Base-by-base conservation (phyloP, 2,113 vertebrate species). In the Dipodomys spectabilis region DNA sequence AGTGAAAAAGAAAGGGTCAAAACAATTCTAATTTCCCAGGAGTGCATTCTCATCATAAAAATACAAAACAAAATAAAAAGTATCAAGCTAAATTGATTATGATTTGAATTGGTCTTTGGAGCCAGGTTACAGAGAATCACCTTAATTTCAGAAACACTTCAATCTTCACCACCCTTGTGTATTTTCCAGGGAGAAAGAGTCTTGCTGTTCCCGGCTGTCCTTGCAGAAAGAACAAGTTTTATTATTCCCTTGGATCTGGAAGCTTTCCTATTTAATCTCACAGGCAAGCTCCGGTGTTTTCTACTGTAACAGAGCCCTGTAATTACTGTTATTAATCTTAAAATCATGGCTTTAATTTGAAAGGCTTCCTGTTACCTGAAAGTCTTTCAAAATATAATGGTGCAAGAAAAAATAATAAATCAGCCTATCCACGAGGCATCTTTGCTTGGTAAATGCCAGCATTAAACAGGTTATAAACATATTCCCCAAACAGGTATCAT, bases 271-370 rank as follows among this genome's bases (percentile, higher is more conserved):
- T 79, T 73, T 30, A 88, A 72, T 88, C 80, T 94, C 68, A 68
- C 10, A 93, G 13, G 39, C 53, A 86, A 95, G 35, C 30, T 74
- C 67, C 11, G 80, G 82, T n/a, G 49, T 57, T 89, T 91, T 82
- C 65, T 86, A 32, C 71, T 90, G 68, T 19, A 88, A 83, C 22
- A 78, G 35, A 72, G 35, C 35, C 30, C 20, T 86, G 57, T 95
- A 95, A 96, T 94, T 94, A 93, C 94, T 71, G 49, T 93, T 95
- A 93, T 96, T 94, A 93, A 97, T 96, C 92, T 95, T 93, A 78
- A 94, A 96, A 94, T 86, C 79, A 78, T 57, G 74, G 39, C 30
- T 93, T 28, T 85, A 94, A 93, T 93, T 97, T 83, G 74, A 90
- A 93, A 95, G 67, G 2, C 30, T 94, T 73, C 62, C 93, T 88